Conservation (phyloP, 1,140 invertebrate genomes). For the Aleiodes sp. region DNA sequence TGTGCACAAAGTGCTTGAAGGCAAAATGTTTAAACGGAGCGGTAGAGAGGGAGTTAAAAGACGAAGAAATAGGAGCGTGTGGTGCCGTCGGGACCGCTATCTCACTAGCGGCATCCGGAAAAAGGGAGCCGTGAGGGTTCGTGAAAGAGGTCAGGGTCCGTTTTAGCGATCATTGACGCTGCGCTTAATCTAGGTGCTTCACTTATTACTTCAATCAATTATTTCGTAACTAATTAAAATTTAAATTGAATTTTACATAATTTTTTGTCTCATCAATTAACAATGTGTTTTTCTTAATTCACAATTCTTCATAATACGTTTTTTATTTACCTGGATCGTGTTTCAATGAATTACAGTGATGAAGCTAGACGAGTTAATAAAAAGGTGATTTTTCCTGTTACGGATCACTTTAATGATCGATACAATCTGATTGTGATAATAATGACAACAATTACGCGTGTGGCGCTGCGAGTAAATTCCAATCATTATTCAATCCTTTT, state of each 20-base stretch:
- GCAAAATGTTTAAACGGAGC: background rate
- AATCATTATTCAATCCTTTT: background rate
- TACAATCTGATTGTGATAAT: background rate
- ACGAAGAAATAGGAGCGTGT: conserved; percentile 15
- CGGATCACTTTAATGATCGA: background rate
- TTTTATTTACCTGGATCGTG: no score
- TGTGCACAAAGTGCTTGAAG: background rate
- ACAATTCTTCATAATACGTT: background rate
- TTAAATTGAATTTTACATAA: no score
- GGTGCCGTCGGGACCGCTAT: conserved; percentile 20
- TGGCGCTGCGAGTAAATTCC: background rate
- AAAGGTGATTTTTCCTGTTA: conserved; percentile 9
- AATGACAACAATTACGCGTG: background rate
- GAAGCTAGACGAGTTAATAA: background rate
- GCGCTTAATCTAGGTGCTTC: no score
- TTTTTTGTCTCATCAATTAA: no score
- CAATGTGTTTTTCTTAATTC: background rate
- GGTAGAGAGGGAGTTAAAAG: background rate
- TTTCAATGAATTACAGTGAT: background rate
- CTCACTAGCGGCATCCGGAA: conserved; percentile 33
- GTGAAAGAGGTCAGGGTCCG: conserved; percentile 19
- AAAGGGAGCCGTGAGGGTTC: conserved; percentile 30
- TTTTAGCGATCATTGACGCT: conserved; percentile 1
- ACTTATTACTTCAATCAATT: no score
- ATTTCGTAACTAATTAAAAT: no score